Evolutionary conservation across 2,888 invertebrate species (phyloP), one percentile per base, ranked within the genome.

Genomic region (Temnothorax unifasciatus): DNA sequence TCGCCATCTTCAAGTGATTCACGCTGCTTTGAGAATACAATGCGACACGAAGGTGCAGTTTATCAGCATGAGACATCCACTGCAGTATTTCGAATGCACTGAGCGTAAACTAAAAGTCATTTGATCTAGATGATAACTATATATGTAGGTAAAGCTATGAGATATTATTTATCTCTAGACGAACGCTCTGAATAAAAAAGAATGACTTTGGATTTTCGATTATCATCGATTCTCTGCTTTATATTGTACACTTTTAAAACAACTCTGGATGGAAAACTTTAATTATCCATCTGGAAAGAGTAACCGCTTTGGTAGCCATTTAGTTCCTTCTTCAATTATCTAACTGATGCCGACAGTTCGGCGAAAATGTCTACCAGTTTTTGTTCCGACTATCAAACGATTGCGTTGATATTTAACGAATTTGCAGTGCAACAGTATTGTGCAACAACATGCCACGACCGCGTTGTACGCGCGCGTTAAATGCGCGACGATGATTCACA

Each of bases 401-500:
- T 82, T 83, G 68, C 21, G 64, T 41, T 38, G 63, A 18, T 38
- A 34, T 79, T 82, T 54, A 64, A 77, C 73, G 76, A 41, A 61
- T 69, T 57, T 41, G 15, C 34, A 21, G 63, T 41, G 82, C 63
- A 68, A 34, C 13, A 3, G 44, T 13, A 44, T 9, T 18, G 77
- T 61, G 29, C 82, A 47, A 21, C 11, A 25, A 68, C 29, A 50
- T 41, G 54, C 82, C 25, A 41, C 83, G 66, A 79, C 2, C 29
- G 18, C 71, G 68, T 75, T 25, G 54, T 41, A 79, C 82, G 64
- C 63, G 64, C 63, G 79, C 85, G 84, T 83, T 89, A 85, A 89
- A 89, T 84, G 82, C 85, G 71, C 88, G 71, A 86, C 83, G 88
- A 69, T 86, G 86, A 89, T 89, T 89, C 88, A 86, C 79, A 76